phyloP scores from a whole-genome alignment of 1,140 invertebrate genomes.

The Heterodera carotae region DNA sequence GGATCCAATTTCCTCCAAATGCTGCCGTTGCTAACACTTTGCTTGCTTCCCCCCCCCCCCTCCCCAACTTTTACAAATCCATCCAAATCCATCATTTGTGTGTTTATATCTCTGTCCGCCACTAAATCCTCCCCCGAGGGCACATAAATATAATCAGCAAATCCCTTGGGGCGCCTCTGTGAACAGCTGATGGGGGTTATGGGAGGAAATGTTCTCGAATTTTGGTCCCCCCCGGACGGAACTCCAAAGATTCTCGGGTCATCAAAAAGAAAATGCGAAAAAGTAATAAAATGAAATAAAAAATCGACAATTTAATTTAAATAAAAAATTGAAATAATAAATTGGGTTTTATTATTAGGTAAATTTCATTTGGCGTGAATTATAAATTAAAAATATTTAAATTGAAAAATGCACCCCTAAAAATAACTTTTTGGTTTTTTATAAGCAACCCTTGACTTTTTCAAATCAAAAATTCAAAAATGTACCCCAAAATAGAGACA shows the following conservation, averaged over 20 bases:
- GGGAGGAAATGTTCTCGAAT: not conserved
- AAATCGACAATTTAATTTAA: not conserved
- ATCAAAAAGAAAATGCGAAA: not conserved
- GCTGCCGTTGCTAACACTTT: no score
- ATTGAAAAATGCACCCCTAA: not conserved
- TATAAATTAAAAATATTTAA: not conserved
- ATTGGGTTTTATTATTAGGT: no score
- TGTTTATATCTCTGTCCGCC: not conserved
- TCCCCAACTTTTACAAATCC: not conserved
- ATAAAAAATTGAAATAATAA: no score
- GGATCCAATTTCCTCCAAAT: no score
- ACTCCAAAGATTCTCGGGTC: not conserved
- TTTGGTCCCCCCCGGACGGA: not conserved
- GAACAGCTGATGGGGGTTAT: constrained; percentile 1
- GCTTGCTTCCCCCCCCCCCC: no score
- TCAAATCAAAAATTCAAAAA: no score
- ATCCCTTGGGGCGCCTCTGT: not conserved
- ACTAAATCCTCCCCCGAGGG: not conserved
- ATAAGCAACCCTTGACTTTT: no score
- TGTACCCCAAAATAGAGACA: no score
- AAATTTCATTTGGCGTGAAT: no score
- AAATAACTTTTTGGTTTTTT: not conserved
- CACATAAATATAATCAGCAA: not conserved
- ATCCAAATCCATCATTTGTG: not conserved
- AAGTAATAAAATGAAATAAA: not conserved